phyloP scores from a whole-genome alignment of 2,888 invertebrate species.

The Watsonalla binaria region DNA sequence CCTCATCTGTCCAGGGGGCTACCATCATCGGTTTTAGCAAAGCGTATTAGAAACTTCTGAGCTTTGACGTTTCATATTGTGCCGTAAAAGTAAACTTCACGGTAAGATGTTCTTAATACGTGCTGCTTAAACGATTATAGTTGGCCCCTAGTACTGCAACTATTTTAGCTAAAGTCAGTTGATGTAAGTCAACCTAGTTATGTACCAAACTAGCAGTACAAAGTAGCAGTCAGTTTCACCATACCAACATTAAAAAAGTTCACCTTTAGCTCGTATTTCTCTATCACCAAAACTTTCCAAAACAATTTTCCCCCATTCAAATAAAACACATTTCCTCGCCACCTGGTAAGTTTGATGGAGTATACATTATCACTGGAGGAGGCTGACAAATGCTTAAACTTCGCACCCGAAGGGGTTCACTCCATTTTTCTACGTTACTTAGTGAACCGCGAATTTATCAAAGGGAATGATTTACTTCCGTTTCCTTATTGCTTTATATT shows the following conservation, averaged over 20 bases:
- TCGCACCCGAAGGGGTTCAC: conserved; percentile 1
- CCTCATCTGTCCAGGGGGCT: too few species aligned
- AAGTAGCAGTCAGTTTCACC: too few species aligned
- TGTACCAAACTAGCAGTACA: too few species aligned
- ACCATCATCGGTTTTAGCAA: too few species aligned
- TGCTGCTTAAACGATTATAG: too few species aligned
- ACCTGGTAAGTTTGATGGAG: conserved; percentile 15
- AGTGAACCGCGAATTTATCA: conserved; percentile 17
- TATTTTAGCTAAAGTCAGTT: too few species aligned
- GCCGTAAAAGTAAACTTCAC: too few species aligned
- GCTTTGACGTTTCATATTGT: too few species aligned
- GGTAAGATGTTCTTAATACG: too few species aligned
- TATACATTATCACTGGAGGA: conserved; percentile 15
- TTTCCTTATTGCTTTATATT: conserved; percentile 7
- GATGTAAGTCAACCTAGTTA: too few species aligned
- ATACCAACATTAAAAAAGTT: background rate
- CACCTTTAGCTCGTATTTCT: background rate
- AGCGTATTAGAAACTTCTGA: too few species aligned
- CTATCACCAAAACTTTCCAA: background rate
- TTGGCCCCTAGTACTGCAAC: too few species aligned
- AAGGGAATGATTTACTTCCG: conserved; percentile 19
- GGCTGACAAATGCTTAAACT: conserved; percentile 23
- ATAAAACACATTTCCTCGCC: conserved; percentile 4
- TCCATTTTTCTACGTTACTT: conserved; percentile 3
- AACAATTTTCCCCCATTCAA: background rate